Conservation (phyloP, 2,888 invertebrate species). For the Amblyjoppa fuscipennis region DNA sequence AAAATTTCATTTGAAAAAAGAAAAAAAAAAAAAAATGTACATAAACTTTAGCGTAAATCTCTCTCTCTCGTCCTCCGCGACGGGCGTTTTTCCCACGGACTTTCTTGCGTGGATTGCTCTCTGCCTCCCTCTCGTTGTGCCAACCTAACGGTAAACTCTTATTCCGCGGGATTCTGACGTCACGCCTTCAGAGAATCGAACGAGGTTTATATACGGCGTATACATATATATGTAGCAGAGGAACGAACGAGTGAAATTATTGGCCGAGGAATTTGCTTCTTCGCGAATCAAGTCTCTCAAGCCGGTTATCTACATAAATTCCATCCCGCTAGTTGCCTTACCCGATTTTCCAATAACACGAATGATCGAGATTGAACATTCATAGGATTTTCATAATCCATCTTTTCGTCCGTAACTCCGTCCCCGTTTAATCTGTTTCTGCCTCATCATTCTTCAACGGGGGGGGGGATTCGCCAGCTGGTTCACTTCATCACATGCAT, state of each 20-base stretch:
- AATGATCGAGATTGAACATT: slow-evolving; percentile 53
- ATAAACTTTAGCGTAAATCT: slow-evolving; percentile 28
- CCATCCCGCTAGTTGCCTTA: slow-evolving; percentile 23
- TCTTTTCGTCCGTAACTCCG: slow-evolving; percentile 10
- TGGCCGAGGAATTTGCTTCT: slow-evolving; percentile 50
- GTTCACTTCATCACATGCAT: slow-evolving; percentile 24
- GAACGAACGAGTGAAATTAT: slow-evolving; percentile 52
- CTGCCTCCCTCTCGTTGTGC: slow-evolving; percentile 34
- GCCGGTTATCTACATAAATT: slow-evolving; percentile 26
- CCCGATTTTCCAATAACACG: slow-evolving; percentile 53
- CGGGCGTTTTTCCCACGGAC: slow-evolving; percentile 52
- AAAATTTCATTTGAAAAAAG: neutral
- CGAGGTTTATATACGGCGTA: slow-evolving; percentile 3
- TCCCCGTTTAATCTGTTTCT: neutral
- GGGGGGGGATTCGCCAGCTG: slow-evolving; percentile 1
- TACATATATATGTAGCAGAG: neutral
- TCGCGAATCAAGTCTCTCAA: slow-evolving; percentile 15
- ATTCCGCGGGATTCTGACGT: slow-evolving; percentile 61
- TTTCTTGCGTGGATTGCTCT: slow-evolving; percentile 43
- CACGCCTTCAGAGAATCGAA: slow-evolving; percentile 58
- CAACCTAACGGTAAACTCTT: slow-evolving; percentile 64
- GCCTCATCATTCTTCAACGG: neutral
- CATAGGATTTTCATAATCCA: slow-evolving; percentile 48
- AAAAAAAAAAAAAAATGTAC: slow-evolving; percentile 27
- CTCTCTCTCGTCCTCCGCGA: slow-evolving; percentile 28